Evolutionary conservation across 2,888 invertebrate genomes (phyloP).

Genomic region (Crossocerus cetratus): DNA sequence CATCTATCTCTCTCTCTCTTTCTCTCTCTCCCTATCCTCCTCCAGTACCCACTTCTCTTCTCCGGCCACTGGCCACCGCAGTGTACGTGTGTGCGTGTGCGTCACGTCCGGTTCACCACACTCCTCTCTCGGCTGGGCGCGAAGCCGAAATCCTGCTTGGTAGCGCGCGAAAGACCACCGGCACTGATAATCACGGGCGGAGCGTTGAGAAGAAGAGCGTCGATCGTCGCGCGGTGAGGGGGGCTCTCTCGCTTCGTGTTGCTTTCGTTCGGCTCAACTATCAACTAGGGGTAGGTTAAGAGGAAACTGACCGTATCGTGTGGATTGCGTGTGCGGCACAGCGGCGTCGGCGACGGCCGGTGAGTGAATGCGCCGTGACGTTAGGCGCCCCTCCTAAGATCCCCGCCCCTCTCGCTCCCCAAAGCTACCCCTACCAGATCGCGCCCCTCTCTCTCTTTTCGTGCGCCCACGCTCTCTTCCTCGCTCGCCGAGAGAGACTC

Average conservation of each 20-base stretch:
- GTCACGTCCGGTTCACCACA: not conserved
- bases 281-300: constrained; percentile 34
- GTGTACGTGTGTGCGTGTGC: not conserved
- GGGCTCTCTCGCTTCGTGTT: no score
- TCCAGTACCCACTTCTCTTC: no score
- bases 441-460: constrained; percentile 35
- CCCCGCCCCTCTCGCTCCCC: constrained; percentile 60
- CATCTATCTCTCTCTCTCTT: no score
- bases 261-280: constrained; percentile 6
- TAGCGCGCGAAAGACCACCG: constrained; percentile 24
- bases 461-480: constrained; percentile 41
- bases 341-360: constrained; percentile 75
- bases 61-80: not conserved
- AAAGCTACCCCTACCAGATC: constrained; percentile 44
- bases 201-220: not conserved
- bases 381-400: constrained; percentile 73
- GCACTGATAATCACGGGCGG: not conserved
- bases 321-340: constrained; percentile 68
- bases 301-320: constrained; percentile 70
- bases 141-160: not conserved
- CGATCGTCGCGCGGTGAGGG: not conserved
- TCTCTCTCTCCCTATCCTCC: no score
- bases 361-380: constrained; percentile 75
- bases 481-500: constrained; percentile 32
- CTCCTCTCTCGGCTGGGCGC: constrained; percentile 3